A percentile compares a stretch with the other conserved stretches of the same genome.
These are phyloP conservation scores for Brevipalpus yothersi DNA, from an alignment of 1,140 invertebrate genomes.

Conservation along the genomic window DNA sequence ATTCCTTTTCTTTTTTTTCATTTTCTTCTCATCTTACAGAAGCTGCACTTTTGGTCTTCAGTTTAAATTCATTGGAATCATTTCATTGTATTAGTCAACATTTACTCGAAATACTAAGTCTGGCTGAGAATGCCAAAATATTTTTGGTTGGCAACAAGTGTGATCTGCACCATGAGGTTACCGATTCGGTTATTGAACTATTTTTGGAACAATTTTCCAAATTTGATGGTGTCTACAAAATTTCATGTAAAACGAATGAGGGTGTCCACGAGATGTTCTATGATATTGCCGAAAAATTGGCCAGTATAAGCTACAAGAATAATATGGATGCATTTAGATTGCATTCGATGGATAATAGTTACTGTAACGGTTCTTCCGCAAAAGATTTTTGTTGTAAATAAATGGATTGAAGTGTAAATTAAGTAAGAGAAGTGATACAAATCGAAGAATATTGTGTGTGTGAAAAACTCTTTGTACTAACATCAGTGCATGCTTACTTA, in stretches of 20 bases:
- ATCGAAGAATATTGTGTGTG: no score
- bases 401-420: no score
- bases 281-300: conserved; percentile 12
- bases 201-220: conserved; percentile 84
- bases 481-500: no score
- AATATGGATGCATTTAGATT: conserved; percentile 8
- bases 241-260: conserved; percentile 47
- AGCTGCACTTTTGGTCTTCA: conserved; percentile 66
- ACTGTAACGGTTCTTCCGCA: not conserved
- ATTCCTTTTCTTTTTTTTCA: not conserved
- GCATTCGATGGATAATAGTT: not conserved
- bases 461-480: no score
- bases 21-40: conserved; percentile 23
- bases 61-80: conserved; percentile 62
- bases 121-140: conserved; percentile 77
- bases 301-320: not conserved
- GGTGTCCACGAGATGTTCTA: conserved; percentile 16
- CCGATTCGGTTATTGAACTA: conserved; percentile 62
- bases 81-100: conserved; percentile 77
- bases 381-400: not conserved
- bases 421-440: no score
- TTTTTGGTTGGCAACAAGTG: conserved; percentile 73
- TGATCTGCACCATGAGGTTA: conserved; percentile 47
- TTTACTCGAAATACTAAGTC: conserved; percentile 63
- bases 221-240: conserved; percentile 62